phyloP scores from a whole-genome alignment of 2,888 invertebrate species.

The Cabera pusaria region DNA sequence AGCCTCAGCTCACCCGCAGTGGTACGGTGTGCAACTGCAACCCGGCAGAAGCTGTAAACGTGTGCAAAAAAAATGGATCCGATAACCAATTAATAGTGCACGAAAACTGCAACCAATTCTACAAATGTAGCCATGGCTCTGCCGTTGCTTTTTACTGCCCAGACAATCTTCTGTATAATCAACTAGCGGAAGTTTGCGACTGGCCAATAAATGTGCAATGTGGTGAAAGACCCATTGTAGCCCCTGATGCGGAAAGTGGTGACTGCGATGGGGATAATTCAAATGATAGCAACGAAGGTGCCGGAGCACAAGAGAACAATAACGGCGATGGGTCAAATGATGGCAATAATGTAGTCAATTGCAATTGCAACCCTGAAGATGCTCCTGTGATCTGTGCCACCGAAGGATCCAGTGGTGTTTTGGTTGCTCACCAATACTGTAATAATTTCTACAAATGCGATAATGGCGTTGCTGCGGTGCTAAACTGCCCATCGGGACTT shows the following conservation, averaged over 20 bases:
- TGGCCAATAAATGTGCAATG: constrained; percentile 42
- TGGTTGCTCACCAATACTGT: constrained; percentile 44
- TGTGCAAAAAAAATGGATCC: constrained; percentile 39
- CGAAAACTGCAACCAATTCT: constrained; percentile 48
- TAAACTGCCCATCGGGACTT: constrained; percentile 33
- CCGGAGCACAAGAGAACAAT: constrained; percentile 1
- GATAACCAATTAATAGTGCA: constrained; percentile 41
- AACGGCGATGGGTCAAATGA: constrained; percentile 7
- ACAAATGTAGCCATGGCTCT: constrained; percentile 37
- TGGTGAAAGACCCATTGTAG: constrained; percentile 29
- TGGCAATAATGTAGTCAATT: constrained; percentile 20
- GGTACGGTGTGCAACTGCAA: constrained; percentile 39
- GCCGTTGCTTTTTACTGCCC: constrained; percentile 35
- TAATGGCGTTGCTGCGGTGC: constrained; percentile 35
- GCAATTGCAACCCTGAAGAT: constrained; percentile 41
- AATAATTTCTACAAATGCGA: constrained; percentile 43
- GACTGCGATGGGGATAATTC: constrained; percentile 8
- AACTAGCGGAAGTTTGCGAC: constrained; percentile 36
- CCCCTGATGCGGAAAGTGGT: constrained; percentile 17
- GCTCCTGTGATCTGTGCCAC: constrained; percentile 39
- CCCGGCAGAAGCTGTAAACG: constrained; percentile 37
- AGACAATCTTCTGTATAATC: constrained; percentile 35
- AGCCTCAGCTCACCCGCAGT: constrained; percentile 34
- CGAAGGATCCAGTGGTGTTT: constrained; percentile 35
- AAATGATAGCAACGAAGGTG: constrained; percentile 9